Evolutionary conservation across 2,113 vertebrate species (phyloP), one percentile per base, ranked within the genome.

Genomic region (Dendrocopos noguchii): DNA sequence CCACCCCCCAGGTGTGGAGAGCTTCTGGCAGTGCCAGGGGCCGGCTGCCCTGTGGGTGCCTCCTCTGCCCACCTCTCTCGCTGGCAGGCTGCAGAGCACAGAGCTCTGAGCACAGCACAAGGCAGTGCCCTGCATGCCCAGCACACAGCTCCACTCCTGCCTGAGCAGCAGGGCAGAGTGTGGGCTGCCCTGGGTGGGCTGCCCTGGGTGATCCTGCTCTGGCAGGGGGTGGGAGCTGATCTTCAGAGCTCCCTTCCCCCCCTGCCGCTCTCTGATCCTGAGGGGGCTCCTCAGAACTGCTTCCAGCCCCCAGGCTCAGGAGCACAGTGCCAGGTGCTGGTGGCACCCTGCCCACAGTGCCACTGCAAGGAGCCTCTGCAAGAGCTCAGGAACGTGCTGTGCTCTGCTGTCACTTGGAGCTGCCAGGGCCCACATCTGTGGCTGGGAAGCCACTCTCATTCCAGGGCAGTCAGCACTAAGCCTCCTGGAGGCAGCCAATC

Each of bases 1-100:
- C 20, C 29, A 0, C 2, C 2, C 39, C 53, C 17, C 59, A 0
- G 1, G 10, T 0, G 10, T 33, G 0, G 27, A 6, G 55, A 63
- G 39, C 77, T 16, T 64, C n/a, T 0, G 4, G 9, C n/a, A 14
- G 33, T 14, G 12, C 13, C 50, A 8, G 63, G 36, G 6, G 25
- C 3, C 3, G 34, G 25, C 5, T 19, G 16, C 44, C 12, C 15
- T 18, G 60, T 34, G 14, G 42, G 12, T 2, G 5, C 57, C 7
- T 24, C 20, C 74, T 47, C 63, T 75, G 74, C 31, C 7, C 59
- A 14, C 1, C 42, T n/a, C 19, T n/a, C 24, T 3, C 46, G 57
- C 33, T 34, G 20, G 65, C 42, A 15, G 11, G 18, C 6, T 20
- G 12, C 33, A 21, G 21, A 9, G 39, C 52, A n/a, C 11, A 2